Percentiles rank a stretch among this genome's conserved stretches.
These are phyloP conservation scores for Panagrolaimus sp. DNA, from an alignment of 1,140 invertebrate species.

Conservation along the genomic window DNA sequence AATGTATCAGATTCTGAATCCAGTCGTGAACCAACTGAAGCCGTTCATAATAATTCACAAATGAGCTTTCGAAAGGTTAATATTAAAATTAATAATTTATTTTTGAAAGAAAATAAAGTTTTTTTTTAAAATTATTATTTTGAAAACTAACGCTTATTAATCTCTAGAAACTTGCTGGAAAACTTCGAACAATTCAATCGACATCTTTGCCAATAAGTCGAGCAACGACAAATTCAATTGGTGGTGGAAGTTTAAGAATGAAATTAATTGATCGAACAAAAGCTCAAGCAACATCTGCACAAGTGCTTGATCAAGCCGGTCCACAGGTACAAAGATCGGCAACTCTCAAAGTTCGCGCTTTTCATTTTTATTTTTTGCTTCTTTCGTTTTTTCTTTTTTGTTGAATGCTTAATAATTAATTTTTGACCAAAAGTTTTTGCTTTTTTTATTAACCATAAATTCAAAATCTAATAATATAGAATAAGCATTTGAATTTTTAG, in stretches of 20 bases:
- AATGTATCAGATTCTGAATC: constrained; percentile 41
- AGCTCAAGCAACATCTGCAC: constrained; percentile 28
- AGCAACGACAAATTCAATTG: constrained; percentile 35
- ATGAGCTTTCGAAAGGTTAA: constrained; percentile 74
- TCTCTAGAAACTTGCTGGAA: constrained; percentile 47
- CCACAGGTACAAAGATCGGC: constrained; percentile 21
- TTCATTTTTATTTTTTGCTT: constrained; percentile 3
- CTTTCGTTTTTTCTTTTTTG: neutral
- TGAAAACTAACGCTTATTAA: constrained; percentile 8
- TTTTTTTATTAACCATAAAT: neutral
- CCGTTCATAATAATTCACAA: constrained; percentile 69
- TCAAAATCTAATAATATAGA: constrained; percentile 19
- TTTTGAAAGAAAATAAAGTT: constrained; percentile 14
- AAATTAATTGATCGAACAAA: constrained; percentile 37
- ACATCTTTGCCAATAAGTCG: constrained; percentile 50
- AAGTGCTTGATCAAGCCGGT: constrained; percentile 24
- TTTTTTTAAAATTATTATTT: constrained; percentile 7
- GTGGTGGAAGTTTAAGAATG: constrained; percentile 44
- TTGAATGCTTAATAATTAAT: neutral
- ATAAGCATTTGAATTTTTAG: constrained; percentile 27
- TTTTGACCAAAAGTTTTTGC: neutral
- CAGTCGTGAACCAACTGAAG: constrained; percentile 49
- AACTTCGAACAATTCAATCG: constrained; percentile 51
- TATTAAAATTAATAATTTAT: constrained; percentile 54
- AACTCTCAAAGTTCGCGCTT: constrained; percentile 18